These are phyloP conservation scores for Danio jaintianensis DNA, from an alignment of 2,797 vertebrate species.

Conservation along the genomic window DNA sequence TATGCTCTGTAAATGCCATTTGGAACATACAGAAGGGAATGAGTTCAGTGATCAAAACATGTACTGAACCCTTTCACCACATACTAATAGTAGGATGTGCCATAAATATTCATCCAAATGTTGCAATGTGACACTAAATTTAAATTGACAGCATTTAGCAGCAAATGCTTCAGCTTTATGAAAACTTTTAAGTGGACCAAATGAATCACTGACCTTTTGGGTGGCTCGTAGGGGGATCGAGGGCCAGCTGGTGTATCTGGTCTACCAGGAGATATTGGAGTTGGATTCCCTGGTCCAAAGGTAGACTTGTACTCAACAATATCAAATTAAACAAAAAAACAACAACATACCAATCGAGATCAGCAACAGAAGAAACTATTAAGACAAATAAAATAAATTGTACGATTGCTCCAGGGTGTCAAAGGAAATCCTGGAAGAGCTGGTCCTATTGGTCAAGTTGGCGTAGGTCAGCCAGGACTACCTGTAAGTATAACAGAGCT, in stretches of 20 bases:
- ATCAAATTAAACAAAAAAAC: background rate
- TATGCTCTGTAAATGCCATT: slow-evolving; percentile 33
- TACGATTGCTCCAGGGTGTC: slow-evolving; percentile 71
- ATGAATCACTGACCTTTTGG: background rate
- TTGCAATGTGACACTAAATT: background rate
- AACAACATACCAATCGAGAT: no score
- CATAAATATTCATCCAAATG: background rate
- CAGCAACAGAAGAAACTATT: background rate
- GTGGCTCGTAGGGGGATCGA: slow-evolving; percentile 79
- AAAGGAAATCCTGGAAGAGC: slow-evolving; percentile 73
- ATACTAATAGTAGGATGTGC: background rate
- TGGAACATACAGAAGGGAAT: background rate
- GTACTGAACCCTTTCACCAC: slow-evolving; percentile 6
- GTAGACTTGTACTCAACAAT: slow-evolving; percentile 56
- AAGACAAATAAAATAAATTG: background rate
- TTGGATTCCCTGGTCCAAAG: slow-evolving; percentile 79
- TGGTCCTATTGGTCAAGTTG: slow-evolving; percentile 71
- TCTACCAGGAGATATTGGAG: slow-evolving; percentile 74
- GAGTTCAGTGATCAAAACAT: background rate
- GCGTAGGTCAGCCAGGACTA: slow-evolving; percentile 83
- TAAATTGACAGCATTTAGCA: background rate
- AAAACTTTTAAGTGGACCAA: background rate
- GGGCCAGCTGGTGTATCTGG: slow-evolving; percentile 79
- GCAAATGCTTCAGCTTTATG: background rate
- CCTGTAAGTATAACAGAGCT: slow-evolving; percentile 74